These are phyloP conservation scores for Enteromius anoplus DNA, from an alignment of 2,797 vertebrate species.

Conservation along the genomic window DNA sequence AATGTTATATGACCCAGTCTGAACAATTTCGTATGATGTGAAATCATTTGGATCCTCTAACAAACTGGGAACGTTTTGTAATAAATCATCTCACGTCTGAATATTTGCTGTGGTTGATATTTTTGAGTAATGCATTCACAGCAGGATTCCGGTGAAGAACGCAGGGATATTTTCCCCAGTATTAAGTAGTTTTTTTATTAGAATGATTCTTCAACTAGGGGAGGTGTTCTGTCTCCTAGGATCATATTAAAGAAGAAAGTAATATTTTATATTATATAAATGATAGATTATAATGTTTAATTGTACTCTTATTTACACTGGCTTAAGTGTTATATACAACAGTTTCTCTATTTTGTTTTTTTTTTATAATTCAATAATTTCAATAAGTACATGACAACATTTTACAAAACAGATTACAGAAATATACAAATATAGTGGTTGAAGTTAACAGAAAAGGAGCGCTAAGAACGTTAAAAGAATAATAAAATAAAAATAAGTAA, in stretches of 20 bases:
- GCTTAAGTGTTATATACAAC: background rate
- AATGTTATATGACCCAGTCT: constrained; percentile 27
- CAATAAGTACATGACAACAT: too few species aligned
- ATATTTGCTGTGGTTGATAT: background rate
- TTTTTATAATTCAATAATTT: too few species aligned
- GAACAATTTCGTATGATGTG: constrained; percentile 18
- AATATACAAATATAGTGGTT: too few species aligned
- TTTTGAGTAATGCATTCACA: background rate
- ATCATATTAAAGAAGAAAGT: background rate
- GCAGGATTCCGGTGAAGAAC: background rate
- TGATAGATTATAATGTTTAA: background rate
- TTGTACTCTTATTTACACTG: background rate
- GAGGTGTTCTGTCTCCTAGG: background rate
- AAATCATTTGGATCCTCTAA: constrained; percentile 5
- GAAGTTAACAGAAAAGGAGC: too few species aligned
- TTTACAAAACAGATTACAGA: too few species aligned
- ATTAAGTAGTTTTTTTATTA: background rate
- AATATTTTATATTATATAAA: too few species aligned
- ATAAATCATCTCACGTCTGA: constrained; percentile 33
- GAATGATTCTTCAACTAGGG: background rate
- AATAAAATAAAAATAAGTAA: too few species aligned
- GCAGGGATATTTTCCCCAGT: background rate
- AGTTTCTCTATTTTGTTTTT: background rate
- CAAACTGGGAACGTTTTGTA: constrained; percentile 35
- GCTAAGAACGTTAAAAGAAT: too few species aligned